A percentile compares a stretch with the other conserved stretches of the same genome.
phyloP scores from a whole-genome alignment of 1,140 invertebrate species.

The Trissolcus basalis region DNA sequence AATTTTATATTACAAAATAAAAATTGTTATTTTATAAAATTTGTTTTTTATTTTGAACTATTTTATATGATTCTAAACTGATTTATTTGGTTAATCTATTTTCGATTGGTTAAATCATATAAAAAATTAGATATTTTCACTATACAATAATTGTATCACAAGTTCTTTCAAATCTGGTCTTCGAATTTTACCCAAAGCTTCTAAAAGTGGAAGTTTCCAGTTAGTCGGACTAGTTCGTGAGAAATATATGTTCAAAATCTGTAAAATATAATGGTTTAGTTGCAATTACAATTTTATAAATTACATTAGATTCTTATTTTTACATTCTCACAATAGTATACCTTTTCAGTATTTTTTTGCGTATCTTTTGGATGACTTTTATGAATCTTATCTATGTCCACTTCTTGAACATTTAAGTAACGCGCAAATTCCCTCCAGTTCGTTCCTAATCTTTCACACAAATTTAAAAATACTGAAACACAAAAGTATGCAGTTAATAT shows the following conservation, averaged over 20 bases:
- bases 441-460: slow-evolving; percentile 74
- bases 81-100: too few species aligned
- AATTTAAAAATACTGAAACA: slow-evolving; percentile 60
- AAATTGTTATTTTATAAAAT: not conserved
- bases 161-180: slow-evolving; percentile 66
- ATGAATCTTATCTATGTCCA: slow-evolving; percentile 75
- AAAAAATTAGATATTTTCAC: slow-evolving; percentile 12
- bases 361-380: slow-evolving; percentile 52
- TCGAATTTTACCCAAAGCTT: slow-evolving; percentile 64
- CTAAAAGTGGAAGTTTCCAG: slow-evolving; percentile 65
- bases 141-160: slow-evolving; percentile 56
- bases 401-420: slow-evolving; percentile 75
- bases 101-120: not conserved
- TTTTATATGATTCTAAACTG: too few species aligned
- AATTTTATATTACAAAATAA: too few species aligned
- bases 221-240: slow-evolving; percentile 29
- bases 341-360: slow-evolving; percentile 62
- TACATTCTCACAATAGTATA: not conserved
- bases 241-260: slow-evolving; percentile 65
- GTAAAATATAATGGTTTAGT: slow-evolving; percentile 40
- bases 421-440: slow-evolving; percentile 77
- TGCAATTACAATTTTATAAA: not conserved
- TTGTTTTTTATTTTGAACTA: not conserved
- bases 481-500: not conserved
- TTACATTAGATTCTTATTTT: too few species aligned